phyloP scores from a whole-genome alignment of 2,797 vertebrate genomes.

The Cyclura pinguis region DNA sequence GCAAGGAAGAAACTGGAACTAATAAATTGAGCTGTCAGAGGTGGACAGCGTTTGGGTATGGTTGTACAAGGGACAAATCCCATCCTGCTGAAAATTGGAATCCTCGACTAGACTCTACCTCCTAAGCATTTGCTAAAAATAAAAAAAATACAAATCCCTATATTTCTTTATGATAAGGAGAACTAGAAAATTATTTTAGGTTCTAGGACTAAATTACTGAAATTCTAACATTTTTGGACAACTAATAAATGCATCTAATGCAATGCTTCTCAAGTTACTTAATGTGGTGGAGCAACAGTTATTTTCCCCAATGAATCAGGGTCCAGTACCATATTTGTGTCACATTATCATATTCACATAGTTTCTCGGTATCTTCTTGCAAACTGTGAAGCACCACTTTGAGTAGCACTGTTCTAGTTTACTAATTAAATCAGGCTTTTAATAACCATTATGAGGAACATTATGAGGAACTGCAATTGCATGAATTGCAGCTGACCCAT shows the following conservation, averaged over 20 bases:
- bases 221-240: not conserved
- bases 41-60: not conserved
- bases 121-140: not conserved
- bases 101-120: not conserved
- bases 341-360: too few species aligned
- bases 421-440: not conserved
- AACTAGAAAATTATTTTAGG: not conserved
- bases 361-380: too few species aligned
- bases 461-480: accelerated
- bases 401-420: not conserved
- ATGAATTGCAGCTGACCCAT: not conserved
- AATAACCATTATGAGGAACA: not conserved
- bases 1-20: not conserved
- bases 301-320: too few species aligned
- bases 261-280: too few species aligned
- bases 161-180: not conserved
- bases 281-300: too few species aligned
- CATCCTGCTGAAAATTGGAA: not conserved
- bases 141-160: not conserved
- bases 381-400: too few species aligned
- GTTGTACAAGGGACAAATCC: not conserved
- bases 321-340: too few species aligned
- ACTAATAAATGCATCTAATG: not conserved
- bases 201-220: not conserved
- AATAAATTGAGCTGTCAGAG: not conserved